phyloP scores from a whole-genome alignment of 2,113 vertebrate species.

The Pantherophis guttatus region DNA sequence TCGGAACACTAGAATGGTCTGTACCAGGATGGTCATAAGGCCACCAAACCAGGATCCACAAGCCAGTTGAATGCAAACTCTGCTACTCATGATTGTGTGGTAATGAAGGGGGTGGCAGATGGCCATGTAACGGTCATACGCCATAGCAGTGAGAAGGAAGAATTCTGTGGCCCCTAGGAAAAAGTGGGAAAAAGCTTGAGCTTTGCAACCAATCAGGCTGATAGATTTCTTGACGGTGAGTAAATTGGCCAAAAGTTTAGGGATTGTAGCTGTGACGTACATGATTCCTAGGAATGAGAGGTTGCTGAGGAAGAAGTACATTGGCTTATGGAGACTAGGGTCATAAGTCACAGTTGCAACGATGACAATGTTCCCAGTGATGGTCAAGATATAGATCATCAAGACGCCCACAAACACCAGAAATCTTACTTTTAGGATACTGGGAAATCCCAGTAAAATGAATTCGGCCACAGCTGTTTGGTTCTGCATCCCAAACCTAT shows the following conservation, averaged over 20 bases:
- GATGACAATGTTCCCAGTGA: constrained; percentile 1
- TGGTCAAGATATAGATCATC: neutral
- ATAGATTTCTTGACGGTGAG: neutral
- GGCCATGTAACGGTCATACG: neutral
- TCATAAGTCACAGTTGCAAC: neutral
- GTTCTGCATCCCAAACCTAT: neutral
- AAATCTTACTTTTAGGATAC: neutral
- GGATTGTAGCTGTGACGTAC: neutral
- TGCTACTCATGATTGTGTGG: neutral
- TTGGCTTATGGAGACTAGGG: neutral
- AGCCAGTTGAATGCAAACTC: neutral
- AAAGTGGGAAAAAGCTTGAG: constrained; percentile 8
- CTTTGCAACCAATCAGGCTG: neutral
- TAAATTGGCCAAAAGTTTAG: neutral
- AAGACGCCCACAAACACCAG: neutral
- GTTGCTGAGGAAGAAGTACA: constrained; percentile 7
- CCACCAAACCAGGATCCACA: constrained; percentile 8
- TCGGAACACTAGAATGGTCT: neutral
- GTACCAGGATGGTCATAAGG: neutral
- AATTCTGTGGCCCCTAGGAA: constrained; percentile 13
- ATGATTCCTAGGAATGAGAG: constrained; percentile 9
- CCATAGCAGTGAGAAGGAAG: constrained; percentile 8
- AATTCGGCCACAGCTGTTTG: neutral
- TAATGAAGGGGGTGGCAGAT: neutral
- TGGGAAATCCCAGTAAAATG: constrained; percentile 12